These are phyloP conservation scores for Akabosia matsudoensis DNA, from an alignment of 1,140 invertebrate genomes.

Conservation along the genomic window DNA sequence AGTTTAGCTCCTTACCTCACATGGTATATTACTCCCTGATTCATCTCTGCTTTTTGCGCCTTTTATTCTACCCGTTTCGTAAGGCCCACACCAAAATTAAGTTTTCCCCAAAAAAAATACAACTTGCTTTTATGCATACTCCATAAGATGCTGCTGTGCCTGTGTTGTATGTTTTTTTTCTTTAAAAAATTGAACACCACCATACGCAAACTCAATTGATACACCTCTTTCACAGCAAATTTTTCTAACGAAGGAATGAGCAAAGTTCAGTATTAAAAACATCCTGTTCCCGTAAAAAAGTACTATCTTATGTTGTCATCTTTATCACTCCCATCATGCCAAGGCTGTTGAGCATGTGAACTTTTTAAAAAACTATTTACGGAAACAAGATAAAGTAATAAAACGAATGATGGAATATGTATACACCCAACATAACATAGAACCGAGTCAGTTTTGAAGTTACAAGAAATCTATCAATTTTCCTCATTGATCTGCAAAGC, in stretches of 20 bases:
- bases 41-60: too few relatives aligned
- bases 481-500: too few relatives aligned
- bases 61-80: neutral
- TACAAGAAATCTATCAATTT: too few relatives aligned
- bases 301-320: neutral
- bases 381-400: too few relatives aligned
- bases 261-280: slow-evolving; percentile 14
- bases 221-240: slow-evolving; percentile 1
- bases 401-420: neutral
- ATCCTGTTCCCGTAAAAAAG: slow-evolving; percentile 7
- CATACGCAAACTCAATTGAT: slow-evolving; percentile 3
- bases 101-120: neutral
- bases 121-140: neutral
- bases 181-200: neutral
- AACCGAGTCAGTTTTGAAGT: too few relatives aligned
- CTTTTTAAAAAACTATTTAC: too few relatives aligned
- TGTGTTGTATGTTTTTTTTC: neutral
- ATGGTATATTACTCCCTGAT: too few relatives aligned
- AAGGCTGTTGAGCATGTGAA: neutral
- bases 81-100: neutral
- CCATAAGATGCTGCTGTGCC: neutral
- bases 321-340: neutral
- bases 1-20: neutral
- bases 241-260: slow-evolving; percentile 3
- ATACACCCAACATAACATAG: too few relatives aligned